Percentiles rank a stretch among this genome's conserved stretches.
Evolutionary conservation across 30 jellyfish, hydroid and myxozoan species (phyloP).

Genomic region (Phacellophora camtschatica): DNA sequence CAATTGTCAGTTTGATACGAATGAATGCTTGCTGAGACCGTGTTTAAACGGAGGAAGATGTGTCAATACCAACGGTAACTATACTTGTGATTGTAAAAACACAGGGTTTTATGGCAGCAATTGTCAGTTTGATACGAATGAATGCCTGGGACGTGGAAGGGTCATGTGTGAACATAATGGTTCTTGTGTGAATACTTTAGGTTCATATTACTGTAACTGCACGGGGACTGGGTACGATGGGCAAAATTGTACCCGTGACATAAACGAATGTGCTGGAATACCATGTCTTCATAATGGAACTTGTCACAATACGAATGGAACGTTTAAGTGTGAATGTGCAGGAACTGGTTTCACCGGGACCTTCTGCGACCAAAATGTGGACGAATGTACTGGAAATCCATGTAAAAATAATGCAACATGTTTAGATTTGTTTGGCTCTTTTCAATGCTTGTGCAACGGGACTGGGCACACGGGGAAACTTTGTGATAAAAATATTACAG

Average conservation of each 20-base stretch:
- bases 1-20: neutral
- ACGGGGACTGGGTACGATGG: slow-evolving; percentile 37
- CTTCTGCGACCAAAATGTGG: slow-evolving; percentile 8
- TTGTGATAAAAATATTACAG: slow-evolving; percentile 9
- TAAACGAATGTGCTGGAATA: slow-evolving; percentile 13
- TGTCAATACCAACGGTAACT: slow-evolving; percentile 5
- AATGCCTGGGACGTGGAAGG: slow-evolving; percentile 21
- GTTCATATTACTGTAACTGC: slow-evolving; percentile 51
- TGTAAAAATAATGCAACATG: slow-evolving; percentile 53
- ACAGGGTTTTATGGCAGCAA: slow-evolving; percentile 17
- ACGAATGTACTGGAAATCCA: neutral
- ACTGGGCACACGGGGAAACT: slow-evolving; percentile 52
- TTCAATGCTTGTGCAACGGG: slow-evolving; percentile 22
- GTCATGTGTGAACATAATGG: slow-evolving; percentile 48
- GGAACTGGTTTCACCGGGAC: slow-evolving; percentile 39
- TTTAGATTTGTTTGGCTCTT: slow-evolving; percentile 18
- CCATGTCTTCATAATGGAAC: slow-evolving; percentile 39
- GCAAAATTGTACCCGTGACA: neutral
- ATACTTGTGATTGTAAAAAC: slow-evolving; percentile 9
- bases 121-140: slow-evolving; percentile 5
- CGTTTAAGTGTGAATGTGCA: slow-evolving; percentile 32
- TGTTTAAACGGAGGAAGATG: slow-evolving; percentile 9
- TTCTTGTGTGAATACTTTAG: slow-evolving; percentile 38
- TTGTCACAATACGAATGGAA: slow-evolving; percentile 17
- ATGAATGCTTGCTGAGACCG: slow-evolving; percentile 37